phyloP scores from a whole-genome alignment of 2,113 vertebrate genomes.

The Cheirogaleus medius region DNA sequence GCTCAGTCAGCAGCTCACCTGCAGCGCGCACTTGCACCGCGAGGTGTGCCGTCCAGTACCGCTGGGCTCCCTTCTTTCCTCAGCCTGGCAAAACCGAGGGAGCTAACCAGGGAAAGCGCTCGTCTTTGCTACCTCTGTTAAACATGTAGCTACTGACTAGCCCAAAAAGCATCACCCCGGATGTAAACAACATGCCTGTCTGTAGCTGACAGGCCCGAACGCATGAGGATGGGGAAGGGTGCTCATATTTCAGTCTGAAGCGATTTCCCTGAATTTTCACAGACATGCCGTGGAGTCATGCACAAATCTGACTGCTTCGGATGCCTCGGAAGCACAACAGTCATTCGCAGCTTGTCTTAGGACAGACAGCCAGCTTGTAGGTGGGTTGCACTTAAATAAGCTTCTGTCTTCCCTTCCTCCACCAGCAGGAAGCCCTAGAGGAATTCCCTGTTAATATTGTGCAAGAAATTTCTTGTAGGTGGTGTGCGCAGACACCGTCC shows the following conservation, averaged over 20 bases:
- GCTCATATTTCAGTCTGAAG: slow-evolving; percentile 40
- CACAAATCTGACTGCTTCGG: not conserved
- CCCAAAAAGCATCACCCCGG: not conserved
- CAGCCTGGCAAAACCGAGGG: not conserved
- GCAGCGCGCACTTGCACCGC: rapidly evolving
- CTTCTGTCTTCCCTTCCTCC: not conserved
- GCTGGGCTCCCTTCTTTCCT: not conserved
- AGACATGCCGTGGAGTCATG: not conserved
- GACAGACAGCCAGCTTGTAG: not conserved
- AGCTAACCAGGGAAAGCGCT: not conserved
- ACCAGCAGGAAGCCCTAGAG: not conserved
- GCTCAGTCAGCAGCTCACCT: not conserved
- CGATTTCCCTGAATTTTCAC: slow-evolving; percentile 56
- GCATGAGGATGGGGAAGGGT: not conserved
- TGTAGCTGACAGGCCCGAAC: not conserved
- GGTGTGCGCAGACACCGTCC: not conserved
- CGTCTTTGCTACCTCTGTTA: not conserved
- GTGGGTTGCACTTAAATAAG: not conserved
- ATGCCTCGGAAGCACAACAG: not conserved
- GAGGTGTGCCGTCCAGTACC: not conserved
- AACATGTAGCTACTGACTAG: not conserved
- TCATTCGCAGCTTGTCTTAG: not conserved
- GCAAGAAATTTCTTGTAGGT: slow-evolving; percentile 45
- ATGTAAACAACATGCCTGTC: not conserved
- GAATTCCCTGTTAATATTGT: slow-evolving; percentile 34